Evolutionary conservation across 2,888 invertebrate species (phyloP).

Genomic region (Cataglyphis altisquamis): DNA sequence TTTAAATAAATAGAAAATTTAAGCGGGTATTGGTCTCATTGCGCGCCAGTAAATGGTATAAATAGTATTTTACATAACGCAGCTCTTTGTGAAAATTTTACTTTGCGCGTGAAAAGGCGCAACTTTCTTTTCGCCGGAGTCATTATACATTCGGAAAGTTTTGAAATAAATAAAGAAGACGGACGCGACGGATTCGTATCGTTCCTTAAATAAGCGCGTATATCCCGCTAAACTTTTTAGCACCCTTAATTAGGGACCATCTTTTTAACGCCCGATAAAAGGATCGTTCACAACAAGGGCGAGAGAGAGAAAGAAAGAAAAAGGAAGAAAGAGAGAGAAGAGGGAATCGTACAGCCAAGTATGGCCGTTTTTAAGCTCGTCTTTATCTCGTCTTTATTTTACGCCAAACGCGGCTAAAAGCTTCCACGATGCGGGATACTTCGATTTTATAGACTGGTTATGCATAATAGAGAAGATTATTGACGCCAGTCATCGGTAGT

Average conservation of each 20-base stretch:
- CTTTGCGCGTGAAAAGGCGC: not conserved
- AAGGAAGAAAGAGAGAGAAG: not conserved
- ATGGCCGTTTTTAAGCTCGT: slow-evolving; percentile 50
- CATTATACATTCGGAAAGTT: slow-evolving; percentile 47
- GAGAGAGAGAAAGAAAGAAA: not conserved
- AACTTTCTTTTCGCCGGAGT: slow-evolving; percentile 17
- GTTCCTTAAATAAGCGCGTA: slow-evolving; percentile 31
- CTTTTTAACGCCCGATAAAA: slow-evolving; percentile 66
- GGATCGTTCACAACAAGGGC: slow-evolving; percentile 43
- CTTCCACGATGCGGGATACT: slow-evolving; percentile 60
- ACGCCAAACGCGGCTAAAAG: slow-evolving; percentile 58
- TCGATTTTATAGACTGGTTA: slow-evolving; percentile 57
- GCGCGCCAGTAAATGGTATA: not conserved
- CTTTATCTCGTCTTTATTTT: slow-evolving; percentile 51
- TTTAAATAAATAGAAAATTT: not conserved
- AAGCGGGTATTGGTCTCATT: not conserved
- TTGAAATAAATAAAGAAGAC: slow-evolving; percentile 52
- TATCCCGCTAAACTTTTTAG: slow-evolving; percentile 57
- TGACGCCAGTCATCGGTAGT: slow-evolving; percentile 47
- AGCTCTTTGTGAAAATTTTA: slow-evolving; percentile 31
- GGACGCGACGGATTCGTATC: slow-evolving; percentile 30
- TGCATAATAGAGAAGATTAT: slow-evolving; percentile 60
- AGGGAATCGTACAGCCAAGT: not conserved
- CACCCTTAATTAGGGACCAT: slow-evolving; percentile 65
- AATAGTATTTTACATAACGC: not conserved